These are phyloP conservation scores for Egretta garzetta DNA, from an alignment of 2,113 vertebrate genomes.

Conservation along the genomic window DNA sequence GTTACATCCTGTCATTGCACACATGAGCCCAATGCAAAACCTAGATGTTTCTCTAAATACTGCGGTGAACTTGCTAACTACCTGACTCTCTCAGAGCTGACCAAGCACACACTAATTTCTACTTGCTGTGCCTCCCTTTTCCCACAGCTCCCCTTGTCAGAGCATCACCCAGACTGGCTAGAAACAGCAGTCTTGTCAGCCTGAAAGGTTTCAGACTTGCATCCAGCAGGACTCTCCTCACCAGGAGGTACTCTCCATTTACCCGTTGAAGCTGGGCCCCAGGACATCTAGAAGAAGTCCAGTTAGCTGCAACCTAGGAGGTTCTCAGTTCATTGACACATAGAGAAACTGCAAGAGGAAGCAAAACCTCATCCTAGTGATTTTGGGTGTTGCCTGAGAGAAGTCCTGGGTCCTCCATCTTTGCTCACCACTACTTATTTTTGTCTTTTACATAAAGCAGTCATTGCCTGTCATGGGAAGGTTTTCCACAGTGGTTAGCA, in stretches of 20 bases:
- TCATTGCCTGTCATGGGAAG: accelerated
- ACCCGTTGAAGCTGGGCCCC: neutral
- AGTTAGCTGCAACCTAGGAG: neutral
- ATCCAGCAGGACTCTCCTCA: neutral
- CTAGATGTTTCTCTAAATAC: neutral
- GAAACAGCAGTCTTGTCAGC: neutral
- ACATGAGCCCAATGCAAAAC: neutral
- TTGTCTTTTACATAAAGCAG: neutral
- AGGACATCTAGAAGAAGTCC: neutral
- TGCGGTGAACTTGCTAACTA: neutral
- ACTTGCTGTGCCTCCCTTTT: neutral
- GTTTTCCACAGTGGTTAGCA: neutral
- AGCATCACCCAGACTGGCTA: neutral
- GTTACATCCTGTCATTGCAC: neutral
- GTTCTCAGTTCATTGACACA: neutral
- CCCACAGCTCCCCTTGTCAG: neutral
- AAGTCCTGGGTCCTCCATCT: neutral
- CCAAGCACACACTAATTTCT: neutral
- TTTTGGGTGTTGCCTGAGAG: neutral
- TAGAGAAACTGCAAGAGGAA: neutral
- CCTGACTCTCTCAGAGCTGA: neutral
- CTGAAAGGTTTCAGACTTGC: neutral
- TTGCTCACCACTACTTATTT: neutral
- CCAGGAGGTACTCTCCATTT: neutral
- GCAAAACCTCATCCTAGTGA: neutral